Percentiles rank a stretch among this genome's conserved stretches.
Evolutionary conservation across 1,140 invertebrate genomes (phyloP).

Genomic region (Diachasma alloeum): DNA sequence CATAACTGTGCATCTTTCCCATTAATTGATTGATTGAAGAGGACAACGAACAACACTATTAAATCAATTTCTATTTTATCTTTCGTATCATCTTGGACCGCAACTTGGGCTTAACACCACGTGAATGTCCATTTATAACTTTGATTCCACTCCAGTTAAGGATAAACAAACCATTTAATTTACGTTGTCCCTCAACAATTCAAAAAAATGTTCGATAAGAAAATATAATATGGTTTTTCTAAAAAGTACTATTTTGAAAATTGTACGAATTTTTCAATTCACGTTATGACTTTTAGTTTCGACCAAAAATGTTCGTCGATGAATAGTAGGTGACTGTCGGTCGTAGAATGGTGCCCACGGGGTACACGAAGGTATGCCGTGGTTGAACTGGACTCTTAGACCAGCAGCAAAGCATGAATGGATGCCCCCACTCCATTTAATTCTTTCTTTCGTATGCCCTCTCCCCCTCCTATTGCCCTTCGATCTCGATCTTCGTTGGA

Average conservation of each 20-base stretch:
- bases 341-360: constrained; percentile 54
- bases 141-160: no score
- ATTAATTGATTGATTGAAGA: not conserved
- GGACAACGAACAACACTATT: not conserved
- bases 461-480: not conserved
- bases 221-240: no score
- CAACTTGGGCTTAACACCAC: not conserved
- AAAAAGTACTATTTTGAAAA: not conserved
- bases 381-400: constrained; percentile 62
- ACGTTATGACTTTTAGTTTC: not conserved
- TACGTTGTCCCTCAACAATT: no score
- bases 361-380: constrained; percentile 60
- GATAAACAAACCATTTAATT: no score
- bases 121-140: no score
- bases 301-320: not conserved
- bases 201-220: no score
- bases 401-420: constrained; percentile 65
- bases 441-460: constrained; percentile 13
- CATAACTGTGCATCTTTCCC: not conserved
- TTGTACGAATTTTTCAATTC: not conserved
- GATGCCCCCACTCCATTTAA: constrained; percentile 55
- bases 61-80: no score
- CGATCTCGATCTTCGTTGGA: constrained; percentile 6
- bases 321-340: constrained; percentile 44
- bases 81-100: not conserved